A percentile compares a stretch with the other conserved stretches of the same genome.
phyloP scores from a whole-genome alignment of 2,113 vertebrate genomes.

The Prunella himalayana region DNA sequence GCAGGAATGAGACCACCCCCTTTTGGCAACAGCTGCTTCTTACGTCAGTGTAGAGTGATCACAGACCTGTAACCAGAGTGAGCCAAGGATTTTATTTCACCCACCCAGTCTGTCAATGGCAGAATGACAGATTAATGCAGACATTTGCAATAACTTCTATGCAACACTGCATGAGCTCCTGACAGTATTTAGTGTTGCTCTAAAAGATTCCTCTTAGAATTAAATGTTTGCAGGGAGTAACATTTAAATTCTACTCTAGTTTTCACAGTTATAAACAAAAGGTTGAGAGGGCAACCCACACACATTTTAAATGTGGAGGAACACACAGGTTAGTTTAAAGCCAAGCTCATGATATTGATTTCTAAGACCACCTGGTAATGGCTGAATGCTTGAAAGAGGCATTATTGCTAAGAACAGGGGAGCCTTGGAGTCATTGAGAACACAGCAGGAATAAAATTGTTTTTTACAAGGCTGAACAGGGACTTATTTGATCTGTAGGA shows the following conservation, averaged over 20 bases:
- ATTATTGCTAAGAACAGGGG: neutral
- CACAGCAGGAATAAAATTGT: neutral
- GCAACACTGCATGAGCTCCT: fast-evolving
- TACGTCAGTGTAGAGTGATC: neutral
- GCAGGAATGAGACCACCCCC: neutral
- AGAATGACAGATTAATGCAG: neutral
- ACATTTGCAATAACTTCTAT: neutral
- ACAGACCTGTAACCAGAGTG: neutral
- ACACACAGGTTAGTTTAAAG: neutral
- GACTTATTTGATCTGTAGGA: neutral
- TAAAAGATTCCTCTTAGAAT: neutral
- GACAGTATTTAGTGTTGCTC: neutral
- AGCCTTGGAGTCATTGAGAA: neutral
- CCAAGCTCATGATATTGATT: neutral
- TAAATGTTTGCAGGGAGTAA: neutral
- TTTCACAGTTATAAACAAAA: neutral
- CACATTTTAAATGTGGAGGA: neutral
- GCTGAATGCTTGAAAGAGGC: neutral
- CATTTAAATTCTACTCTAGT: neutral
- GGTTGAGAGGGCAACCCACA: neutral
- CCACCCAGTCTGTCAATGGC: neutral
- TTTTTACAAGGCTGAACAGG: neutral
- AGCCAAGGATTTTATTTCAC: neutral
- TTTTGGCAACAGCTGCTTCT: neutral
- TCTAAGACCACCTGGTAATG: neutral